phyloP scores from a whole-genome alignment of 2,888 invertebrate genomes.

The Plemyria rubiginata region DNA sequence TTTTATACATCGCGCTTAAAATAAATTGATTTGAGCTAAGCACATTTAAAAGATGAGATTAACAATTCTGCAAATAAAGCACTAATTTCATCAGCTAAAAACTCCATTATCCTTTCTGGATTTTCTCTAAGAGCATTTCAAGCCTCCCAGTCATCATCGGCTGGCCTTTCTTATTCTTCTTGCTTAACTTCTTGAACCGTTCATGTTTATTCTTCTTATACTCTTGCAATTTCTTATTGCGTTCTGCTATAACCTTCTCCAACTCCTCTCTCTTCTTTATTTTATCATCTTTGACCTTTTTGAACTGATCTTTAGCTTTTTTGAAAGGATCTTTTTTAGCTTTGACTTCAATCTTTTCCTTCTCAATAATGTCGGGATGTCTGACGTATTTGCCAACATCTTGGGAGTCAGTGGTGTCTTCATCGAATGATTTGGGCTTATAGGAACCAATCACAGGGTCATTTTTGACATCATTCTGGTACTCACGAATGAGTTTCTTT shows the following conservation, averaged over 20 bases:
- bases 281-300: constrained; percentile 84
- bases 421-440: constrained; percentile 81
- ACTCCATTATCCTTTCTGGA: constrained; percentile 75
- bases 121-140: constrained; percentile 90
- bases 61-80: not conserved
- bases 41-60: not conserved
- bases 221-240: constrained; percentile 85
- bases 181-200: constrained; percentile 89
- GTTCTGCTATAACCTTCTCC: constrained; percentile 82
- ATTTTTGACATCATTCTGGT: constrained; percentile 83
- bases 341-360: constrained; percentile 47
- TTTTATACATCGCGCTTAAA: too few species aligned
- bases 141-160: constrained; percentile 93
- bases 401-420: constrained; percentile 63
- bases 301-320: constrained; percentile 83
- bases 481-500: constrained; percentile 82
- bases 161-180: constrained; percentile 92
- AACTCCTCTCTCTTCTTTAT: constrained; percentile 76
- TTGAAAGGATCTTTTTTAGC: constrained; percentile 71
- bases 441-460: constrained; percentile 73
- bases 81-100: not conserved
- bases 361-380: constrained; percentile 72
- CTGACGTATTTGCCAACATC: constrained; percentile 68
- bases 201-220: constrained; percentile 89
- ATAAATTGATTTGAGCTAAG: not conserved